Evolutionary conservation across 1,140 invertebrate species (phyloP), one percentile per base, ranked within the genome.

Genomic region (Drosophila ironensis): DNA sequence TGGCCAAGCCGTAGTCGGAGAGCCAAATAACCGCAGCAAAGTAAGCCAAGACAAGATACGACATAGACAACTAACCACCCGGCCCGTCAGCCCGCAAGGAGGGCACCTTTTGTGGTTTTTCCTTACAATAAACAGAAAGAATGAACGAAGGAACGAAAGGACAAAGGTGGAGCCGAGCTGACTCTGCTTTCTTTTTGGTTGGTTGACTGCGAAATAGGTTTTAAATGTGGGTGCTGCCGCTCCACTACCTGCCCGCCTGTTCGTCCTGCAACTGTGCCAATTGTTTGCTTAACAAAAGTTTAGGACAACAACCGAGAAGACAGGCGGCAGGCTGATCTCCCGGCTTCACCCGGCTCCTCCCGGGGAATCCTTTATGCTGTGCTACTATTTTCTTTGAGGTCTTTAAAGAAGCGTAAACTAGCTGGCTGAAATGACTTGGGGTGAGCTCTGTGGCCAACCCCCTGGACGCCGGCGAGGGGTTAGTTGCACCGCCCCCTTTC

Each of bases 221-320:
- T 88, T 61, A 80, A 84, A 84, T 88, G 86, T 71, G 56, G 44
- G 28, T 35, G 38, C 22, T 30, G 5, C 28, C 14, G 30, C 30
- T 46, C 46, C 42, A 53, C 57, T 54, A 19, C 28, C 37, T 45
- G 44, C 27, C 16, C 22, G 25, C 22, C 17, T 33, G 42, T n/a
- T n/a, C n/a, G n/a, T n/a, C 28, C 48, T 67, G 76, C 76, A 56
- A 68, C 82, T 78, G 71, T 82, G 66, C 76, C 76, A 88, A 82
- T 88, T 88, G 86, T 88, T 88, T 88, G 87, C 69, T 88, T 88
- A 88, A 87, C 86, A 88, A 88, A 88, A 88, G 80, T 88, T 88
- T 81, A 81, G 81, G 66, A 69, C 68, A 69, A 74, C 68, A 57
- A 53, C 44, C 45, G 50, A 68, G 53, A 72, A n/a, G 42, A 35